phyloP scores from a whole-genome alignment of 1,140 invertebrate genomes.

The Ridgeia piscesae region DNA sequence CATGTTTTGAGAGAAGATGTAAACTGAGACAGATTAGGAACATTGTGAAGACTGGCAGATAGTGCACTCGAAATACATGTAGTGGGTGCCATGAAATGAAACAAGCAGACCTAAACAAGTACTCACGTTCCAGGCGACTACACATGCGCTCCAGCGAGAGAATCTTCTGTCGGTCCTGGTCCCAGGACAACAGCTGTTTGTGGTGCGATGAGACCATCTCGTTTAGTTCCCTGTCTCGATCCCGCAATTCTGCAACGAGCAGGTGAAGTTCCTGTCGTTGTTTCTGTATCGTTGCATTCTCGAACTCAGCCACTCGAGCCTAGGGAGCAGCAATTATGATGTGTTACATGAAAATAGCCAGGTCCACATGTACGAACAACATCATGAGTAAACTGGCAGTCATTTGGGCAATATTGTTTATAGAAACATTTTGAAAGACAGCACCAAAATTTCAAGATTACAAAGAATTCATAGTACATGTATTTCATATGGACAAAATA shows the following conservation, averaged over 20 bases:
- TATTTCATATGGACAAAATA: no score
- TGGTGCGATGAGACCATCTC: conserved; percentile 47
- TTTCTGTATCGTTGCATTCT: conserved; percentile 42
- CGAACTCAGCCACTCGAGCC: conserved; percentile 32
- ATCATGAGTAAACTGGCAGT: no score
- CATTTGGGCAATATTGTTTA: no score
- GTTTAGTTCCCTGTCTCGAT: conserved; percentile 48
- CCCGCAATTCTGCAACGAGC: conserved; percentile 43
- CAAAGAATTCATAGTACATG: no score
- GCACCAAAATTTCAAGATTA: no score
- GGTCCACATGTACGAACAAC: no score
- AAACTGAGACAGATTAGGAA: no score
- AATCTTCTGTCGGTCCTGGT: conserved; percentile 44
- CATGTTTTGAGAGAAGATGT: no score
- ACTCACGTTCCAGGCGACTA: conserved; percentile 27
- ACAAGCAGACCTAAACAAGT: background rate
- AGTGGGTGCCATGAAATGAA: no score
- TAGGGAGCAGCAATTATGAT: background rate
- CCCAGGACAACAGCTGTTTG: conserved; percentile 48
- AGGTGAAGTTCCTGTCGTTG: conserved; percentile 49
- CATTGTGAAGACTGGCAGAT: no score
- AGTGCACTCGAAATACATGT: no score
- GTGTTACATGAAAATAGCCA: background rate
- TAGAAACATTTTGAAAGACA: no score
- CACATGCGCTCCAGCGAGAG: conserved; percentile 37